Evolutionary conservation across 2,888 invertebrate species (phyloP), one percentile per base, ranked within the genome.

Genomic region (Leptinotarsa tumamoca): DNA sequence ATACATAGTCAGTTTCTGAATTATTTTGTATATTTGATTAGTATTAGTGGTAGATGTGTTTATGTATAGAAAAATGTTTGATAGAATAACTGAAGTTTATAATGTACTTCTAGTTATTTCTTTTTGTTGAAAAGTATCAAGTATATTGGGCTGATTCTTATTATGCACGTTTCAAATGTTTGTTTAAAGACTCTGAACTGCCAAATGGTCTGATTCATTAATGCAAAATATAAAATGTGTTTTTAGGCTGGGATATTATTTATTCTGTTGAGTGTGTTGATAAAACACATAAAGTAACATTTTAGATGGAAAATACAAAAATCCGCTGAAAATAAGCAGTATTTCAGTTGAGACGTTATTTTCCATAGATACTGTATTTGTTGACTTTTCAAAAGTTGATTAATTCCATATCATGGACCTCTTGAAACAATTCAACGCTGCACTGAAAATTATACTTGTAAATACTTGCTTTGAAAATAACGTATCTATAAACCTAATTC

Each of bases 101-200:
- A n/a, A 63, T 63, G n/a, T 63, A 63, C 58, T 58, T 63, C 63
- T 63, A 15, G 33, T 63, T 27, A n/a, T 33, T 63, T 63, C n/a
- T 14, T 21, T 58, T 14, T 23, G 13, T 58, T 58, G 58, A 58
- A 23, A 21, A 58, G 58, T 61, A 74, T 43, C 67, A 66, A 72
- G 33, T 72, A 43, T 72, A 51, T 43, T 63, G 66, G 61, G 67
- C 70, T 74, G 50, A 63, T 68, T 21, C 61, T 67, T 70, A 74
- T 74, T 74, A 74, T 79, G 80, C 82, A 82, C 82, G 82, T 81
- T 72, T 78, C 80, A 80, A 82, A 80, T 80, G 82, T 82, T 80
- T 33, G 27, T 56, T 52, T 43, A 43, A 43, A 43, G 43, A 69
- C 13, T 43, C 17, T 43, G 15, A 54, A 68, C 68, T 73, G 63